These are phyloP conservation scores for Chesias legatella DNA, from an alignment of 2,888 invertebrate species.

Conservation along the genomic window DNA sequence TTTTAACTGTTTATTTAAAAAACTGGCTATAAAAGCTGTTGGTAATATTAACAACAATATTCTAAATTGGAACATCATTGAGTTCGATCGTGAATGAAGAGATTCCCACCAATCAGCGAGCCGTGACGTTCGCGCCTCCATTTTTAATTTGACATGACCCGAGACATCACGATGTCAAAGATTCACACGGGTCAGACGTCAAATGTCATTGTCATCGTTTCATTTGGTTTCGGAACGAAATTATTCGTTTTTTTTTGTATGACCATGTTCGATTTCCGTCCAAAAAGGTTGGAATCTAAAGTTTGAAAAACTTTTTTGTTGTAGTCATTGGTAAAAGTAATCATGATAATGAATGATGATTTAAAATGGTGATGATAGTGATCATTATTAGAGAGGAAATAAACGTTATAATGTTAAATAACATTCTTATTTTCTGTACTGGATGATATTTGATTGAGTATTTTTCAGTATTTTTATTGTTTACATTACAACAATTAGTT, in stretches of 20 bases:
- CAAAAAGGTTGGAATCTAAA: background rate
- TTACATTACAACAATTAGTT: no score
- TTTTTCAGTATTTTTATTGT: no score
- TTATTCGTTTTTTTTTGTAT: slow-evolving; percentile 15
- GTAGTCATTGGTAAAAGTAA: no score
- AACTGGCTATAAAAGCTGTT: slow-evolving; percentile 17
- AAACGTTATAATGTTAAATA: no score
- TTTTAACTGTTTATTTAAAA: no score
- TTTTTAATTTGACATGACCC: slow-evolving; percentile 48
- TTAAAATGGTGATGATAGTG: no score
- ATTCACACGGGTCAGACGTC: slow-evolving; percentile 67
- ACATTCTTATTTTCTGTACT: no score
- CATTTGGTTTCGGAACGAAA: slow-evolving; percentile 33
- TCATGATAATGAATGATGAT: no score
- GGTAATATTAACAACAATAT: slow-evolving; percentile 25
- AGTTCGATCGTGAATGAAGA: slow-evolving; percentile 29
- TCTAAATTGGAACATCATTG: slow-evolving; percentile 30
- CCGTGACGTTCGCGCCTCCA: slow-evolving; percentile 48
- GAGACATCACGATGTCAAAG: slow-evolving; percentile 63
- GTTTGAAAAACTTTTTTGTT: background rate
- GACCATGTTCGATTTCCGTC: background rate
- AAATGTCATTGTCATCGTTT: slow-evolving; percentile 30
- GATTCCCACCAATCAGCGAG: slow-evolving; percentile 52
- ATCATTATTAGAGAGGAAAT: no score
- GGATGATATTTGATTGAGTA: no score